Evolutionary conservation across 2,113 vertebrate genomes (phyloP).

Genomic region (Symphodus melops): DNA sequence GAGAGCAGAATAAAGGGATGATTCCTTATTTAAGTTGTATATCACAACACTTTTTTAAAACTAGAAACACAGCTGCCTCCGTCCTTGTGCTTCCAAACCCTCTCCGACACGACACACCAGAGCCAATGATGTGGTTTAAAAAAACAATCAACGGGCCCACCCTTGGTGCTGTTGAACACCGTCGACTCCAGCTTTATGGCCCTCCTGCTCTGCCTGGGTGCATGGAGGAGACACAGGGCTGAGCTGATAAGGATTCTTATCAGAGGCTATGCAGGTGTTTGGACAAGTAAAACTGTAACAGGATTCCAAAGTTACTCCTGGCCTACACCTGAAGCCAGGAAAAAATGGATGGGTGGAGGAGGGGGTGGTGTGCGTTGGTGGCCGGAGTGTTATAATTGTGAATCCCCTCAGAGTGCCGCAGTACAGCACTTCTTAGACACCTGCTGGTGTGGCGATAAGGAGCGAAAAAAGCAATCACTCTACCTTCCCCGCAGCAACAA

Average conservation of each 20-base stretch:
- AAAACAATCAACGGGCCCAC: constrained; percentile 52
- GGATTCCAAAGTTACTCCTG: constrained; percentile 53
- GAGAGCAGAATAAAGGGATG: constrained; percentile 44
- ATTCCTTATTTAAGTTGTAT: constrained; percentile 15
- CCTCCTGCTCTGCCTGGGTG: constrained; percentile 30
- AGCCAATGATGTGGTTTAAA: constrained; percentile 23
- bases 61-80: constrained; percentile 37
- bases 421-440: constrained; percentile 45
- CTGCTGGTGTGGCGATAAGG: constrained; percentile 70
- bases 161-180: constrained; percentile 15
- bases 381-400: constrained; percentile 56
- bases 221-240: constrained; percentile 44
- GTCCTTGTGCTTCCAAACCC: constrained; percentile 1
- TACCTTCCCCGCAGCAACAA: constrained; percentile 32
- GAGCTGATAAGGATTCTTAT: constrained; percentile 74
- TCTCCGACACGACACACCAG: constrained; percentile 4
- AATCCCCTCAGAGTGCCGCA: constrained; percentile 52
- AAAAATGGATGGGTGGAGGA: constrained; percentile 10
- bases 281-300: constrained; percentile 56
- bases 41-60: constrained; percentile 33
- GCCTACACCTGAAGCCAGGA: constrained; percentile 13
- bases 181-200: constrained; percentile 21
- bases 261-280: constrained; percentile 70
- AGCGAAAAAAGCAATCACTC: constrained; percentile 65
- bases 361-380: constrained; percentile 5